Base-by-base conservation (phyloP, 2,888 invertebrate species). In the Eupithecia abbreviata region DNA sequence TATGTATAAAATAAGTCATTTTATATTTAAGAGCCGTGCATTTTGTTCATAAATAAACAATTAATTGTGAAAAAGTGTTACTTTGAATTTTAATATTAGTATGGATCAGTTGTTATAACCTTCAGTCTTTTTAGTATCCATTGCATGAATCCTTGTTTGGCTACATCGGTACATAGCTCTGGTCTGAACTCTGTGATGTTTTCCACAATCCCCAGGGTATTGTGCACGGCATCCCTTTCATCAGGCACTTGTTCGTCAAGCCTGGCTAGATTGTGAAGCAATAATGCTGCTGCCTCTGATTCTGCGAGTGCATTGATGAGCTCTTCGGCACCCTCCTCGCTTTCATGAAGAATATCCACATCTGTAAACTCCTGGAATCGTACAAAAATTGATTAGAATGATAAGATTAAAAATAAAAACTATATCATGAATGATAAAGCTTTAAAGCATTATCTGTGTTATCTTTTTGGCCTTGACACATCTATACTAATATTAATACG, bases 151-250 rank as follows among this genome's bases (percentile, higher is more conserved):
- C 99, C 99, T 93, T 99, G 98, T 88, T 98, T 98, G 1, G 97
- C 97, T 15, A 98, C 98, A 88, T 98, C 98, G 30, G 95, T 91
- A 85, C 98, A 97, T 77, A 98, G 95, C 82, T 98, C 98, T 13
- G 98, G 97, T 80, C 97, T 96, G 84, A 99, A 97, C 91, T 99
- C 99, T 49, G 98, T 97, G 72, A 99, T 96, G 90, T 99, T 99
- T 95, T 99, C 99, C 85, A 99, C 96, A 84, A 99, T 98, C 97
- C 98, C 96, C 83, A 99, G 94, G 4, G 98, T 98, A 88, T 99
- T 98, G 90, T 99, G 98, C 0, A 99, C 98, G 7, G 99, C 99
- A 90, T 99, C 99, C 58, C 98, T 96, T 93, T 99, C 99, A 90
- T 99, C 99, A 85, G 98, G 98, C 2, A 98, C 97, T 73, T 95